These are phyloP conservation scores for Crotalus tigris DNA, from an alignment of 2,113 vertebrate genomes.

Conservation along the genomic window DNA sequence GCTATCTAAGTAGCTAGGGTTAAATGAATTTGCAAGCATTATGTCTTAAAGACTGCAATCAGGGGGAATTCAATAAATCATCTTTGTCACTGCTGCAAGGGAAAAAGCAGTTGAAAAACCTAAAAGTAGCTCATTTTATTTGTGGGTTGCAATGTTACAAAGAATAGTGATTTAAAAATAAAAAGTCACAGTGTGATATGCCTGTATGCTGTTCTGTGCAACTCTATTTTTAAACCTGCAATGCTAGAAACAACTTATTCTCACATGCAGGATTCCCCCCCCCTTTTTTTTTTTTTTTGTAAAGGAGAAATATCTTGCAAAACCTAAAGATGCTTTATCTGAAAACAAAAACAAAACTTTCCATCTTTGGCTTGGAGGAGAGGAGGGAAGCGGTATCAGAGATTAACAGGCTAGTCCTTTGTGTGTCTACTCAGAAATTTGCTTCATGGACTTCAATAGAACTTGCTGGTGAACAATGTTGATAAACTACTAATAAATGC, in stretches of 20 bases:
- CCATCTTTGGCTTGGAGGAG: neutral
- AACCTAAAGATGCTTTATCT: neutral
- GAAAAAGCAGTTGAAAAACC: neutral
- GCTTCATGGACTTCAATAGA: neutral
- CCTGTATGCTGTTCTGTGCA: neutral
- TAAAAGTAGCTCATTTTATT: neutral
- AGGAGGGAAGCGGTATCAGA: neutral
- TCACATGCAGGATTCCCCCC: neutral
- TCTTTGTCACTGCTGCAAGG: neutral
- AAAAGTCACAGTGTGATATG: neutral
- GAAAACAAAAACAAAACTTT: neutral
- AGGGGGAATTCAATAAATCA: neutral
- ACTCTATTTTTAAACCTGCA: neutral
- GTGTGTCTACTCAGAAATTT: neutral
- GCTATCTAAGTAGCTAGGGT: neutral
- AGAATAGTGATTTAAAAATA: neutral
- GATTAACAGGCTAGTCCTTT: neutral
- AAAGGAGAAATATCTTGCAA: neutral
- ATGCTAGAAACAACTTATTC: neutral
- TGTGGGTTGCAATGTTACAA: neutral
- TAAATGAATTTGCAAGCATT: neutral
- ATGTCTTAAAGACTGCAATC: neutral
- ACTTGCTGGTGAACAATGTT: neutral
- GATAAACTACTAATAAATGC: neutral
- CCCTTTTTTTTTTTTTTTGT: neutral